A percentile compares a stretch with the other conserved stretches of the same genome.
These are phyloP conservation scores for Camponotus vicinus DNA, from an alignment of 1,140 invertebrate genomes.

Conservation along the genomic window DNA sequence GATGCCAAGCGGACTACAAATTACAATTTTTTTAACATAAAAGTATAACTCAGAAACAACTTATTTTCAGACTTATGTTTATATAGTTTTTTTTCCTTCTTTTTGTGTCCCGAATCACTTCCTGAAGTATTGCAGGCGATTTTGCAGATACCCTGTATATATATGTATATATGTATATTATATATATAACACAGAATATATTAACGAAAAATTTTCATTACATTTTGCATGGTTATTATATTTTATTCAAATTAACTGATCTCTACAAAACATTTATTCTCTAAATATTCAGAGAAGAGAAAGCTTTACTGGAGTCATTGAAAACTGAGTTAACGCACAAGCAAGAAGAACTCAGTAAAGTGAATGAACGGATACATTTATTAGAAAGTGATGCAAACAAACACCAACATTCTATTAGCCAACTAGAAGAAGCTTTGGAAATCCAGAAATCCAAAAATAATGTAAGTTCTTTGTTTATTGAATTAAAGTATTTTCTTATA, in stretches of 20 bases:
- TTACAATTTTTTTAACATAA: no score
- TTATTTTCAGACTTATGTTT: no score
- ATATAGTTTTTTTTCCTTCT: no score
- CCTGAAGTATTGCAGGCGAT: no score
- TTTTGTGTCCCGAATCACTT: no score
- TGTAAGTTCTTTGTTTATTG: conserved; percentile 87
- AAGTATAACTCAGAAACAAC: no score
- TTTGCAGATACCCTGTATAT: no score
- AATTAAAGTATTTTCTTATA: background rate
- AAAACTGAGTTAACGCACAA: conserved; percentile 80
- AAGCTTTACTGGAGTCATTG: conserved; percentile 80
- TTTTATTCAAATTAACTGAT: conserved; percentile 1
- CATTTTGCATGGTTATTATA: background rate
- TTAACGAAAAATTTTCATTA: background rate
- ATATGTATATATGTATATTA: no score
- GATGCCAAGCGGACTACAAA: no score
- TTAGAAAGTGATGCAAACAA: conserved; percentile 78
- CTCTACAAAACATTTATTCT: conserved; percentile 24
- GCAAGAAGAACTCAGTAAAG: conserved; percentile 84
- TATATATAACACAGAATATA: background rate
- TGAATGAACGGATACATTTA: conserved; percentile 82
- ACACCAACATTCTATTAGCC: conserved; percentile 74
- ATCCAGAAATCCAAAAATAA: conserved; percentile 92
- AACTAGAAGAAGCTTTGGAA: conserved; percentile 88
- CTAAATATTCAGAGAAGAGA: conserved; percentile 79